Conservation (phyloP, 2,113 vertebrate genomes). For the Suncus etruscus region DNA sequence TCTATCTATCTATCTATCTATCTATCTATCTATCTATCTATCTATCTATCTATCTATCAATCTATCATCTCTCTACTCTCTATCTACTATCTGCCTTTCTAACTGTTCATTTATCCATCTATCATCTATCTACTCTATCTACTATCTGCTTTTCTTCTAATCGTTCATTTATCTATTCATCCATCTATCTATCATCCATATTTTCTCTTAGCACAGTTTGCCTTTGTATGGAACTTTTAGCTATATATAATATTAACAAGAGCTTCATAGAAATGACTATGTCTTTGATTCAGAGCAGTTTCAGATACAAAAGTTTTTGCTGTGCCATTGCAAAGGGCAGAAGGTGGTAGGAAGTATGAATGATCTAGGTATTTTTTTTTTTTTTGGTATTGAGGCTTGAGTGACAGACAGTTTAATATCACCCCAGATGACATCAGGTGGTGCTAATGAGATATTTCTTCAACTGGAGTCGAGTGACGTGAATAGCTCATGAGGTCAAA, state of each 20-base stretch:
- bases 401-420: slow-evolving; percentile 38
- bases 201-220: no score
- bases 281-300: not conserved
- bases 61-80: not conserved
- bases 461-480: not conserved
- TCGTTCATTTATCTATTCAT: no score
- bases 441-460: slow-evolving; percentile 34
- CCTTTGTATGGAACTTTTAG: no score
- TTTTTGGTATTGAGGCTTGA: not conserved
- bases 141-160: no score
- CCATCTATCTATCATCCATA: no score
- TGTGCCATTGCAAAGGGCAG: slow-evolving; percentile 37
- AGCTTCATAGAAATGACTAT: not conserved
- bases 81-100: no score
- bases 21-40: no score
- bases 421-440: slow-evolving; percentile 15
- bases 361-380: not conserved
- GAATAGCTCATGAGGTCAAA: not conserved
- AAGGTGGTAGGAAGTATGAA: not conserved
- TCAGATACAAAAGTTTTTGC: slow-evolving; percentile 1
- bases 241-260: not conserved
- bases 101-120: no score
- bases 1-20: no score
- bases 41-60: not conserved
- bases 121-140: no score